Evolutionary conservation across 2,797 vertebrate species (phyloP).

Genomic region (Lophotriccus pileatus): DNA sequence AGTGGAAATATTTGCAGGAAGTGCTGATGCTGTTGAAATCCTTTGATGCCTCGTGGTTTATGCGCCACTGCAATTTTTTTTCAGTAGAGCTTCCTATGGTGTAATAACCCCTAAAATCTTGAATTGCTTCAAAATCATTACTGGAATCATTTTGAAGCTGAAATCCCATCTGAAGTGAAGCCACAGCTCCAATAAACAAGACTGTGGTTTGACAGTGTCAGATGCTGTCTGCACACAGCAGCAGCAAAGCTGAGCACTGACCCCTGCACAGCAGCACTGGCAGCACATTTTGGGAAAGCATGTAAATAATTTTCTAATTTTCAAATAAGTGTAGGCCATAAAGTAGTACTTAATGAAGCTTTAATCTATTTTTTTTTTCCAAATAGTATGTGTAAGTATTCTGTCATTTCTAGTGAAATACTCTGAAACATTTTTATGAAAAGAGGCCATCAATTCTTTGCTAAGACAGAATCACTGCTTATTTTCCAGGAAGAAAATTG

Average conservation of each 20-base stretch:
- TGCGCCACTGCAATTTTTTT: background rate
- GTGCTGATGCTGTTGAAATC: background rate
- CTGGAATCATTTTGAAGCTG: background rate
- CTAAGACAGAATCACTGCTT: background rate
- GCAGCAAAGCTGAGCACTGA: background rate
- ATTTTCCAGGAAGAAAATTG: background rate
- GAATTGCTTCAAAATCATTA: slow-evolving; percentile 20
- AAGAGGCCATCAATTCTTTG: background rate
- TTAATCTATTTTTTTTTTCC: background rate
- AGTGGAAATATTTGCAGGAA: background rate
- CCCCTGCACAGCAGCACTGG: background rate
- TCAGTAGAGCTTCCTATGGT: background rate
- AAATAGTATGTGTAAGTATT: background rate
- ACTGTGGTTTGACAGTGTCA: background rate
- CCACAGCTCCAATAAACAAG: background rate
- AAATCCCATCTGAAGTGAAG: background rate
- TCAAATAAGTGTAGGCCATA: background rate
- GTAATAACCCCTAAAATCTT: too few relatives aligned
- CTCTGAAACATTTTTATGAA: background rate
- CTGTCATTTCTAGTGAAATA: background rate
- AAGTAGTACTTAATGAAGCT: background rate
- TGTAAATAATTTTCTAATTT: background rate
- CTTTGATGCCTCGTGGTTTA: background rate
- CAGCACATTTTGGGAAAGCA: background rate
- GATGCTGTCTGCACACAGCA: background rate